Conservation (phyloP, 1,140 invertebrate genomes). For the Papilio polyxenes region DNA sequence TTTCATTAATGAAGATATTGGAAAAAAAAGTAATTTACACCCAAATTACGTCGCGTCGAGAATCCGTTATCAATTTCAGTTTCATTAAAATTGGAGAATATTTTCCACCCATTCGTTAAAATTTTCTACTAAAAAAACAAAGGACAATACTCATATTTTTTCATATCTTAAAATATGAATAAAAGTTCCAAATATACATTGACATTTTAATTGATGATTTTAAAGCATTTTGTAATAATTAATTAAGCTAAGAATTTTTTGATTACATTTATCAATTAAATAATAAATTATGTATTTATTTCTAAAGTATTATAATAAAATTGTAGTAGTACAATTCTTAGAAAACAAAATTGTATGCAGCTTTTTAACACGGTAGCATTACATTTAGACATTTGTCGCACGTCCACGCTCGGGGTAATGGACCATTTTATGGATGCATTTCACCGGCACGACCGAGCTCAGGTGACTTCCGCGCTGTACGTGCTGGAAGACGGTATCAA, state of each 20-base stretch:
- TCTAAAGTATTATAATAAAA: background rate
- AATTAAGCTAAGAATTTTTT: too few species aligned
- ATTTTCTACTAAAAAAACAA: background rate
- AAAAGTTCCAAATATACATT: background rate
- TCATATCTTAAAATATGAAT: too few species aligned
- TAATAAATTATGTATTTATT: background rate
- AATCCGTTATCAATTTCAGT: background rate
- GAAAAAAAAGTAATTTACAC: slow-evolving; percentile 6
- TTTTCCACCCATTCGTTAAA: background rate
- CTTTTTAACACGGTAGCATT: background rate
- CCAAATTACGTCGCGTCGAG: background rate
- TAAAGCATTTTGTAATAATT: background rate
- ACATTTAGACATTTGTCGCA: slow-evolving; percentile 26
- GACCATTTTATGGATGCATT: slow-evolving; percentile 13
- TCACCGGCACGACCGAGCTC: background rate
- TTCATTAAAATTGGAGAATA: background rate
- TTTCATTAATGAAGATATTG: background rate
- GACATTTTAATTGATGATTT: background rate
- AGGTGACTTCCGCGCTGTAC: slow-evolving; percentile 27
- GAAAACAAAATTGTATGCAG: background rate
- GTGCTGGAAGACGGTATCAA: background rate
- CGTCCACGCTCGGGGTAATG: slow-evolving; percentile 8
- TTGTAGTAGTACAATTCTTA: background rate
- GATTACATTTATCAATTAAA: background rate
- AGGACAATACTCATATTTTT: too few species aligned